Evolutionary conservation across 2,113 vertebrate species (phyloP), one percentile per base, ranked within the genome.

Genomic region (Fulmarus glacialis): DNA sequence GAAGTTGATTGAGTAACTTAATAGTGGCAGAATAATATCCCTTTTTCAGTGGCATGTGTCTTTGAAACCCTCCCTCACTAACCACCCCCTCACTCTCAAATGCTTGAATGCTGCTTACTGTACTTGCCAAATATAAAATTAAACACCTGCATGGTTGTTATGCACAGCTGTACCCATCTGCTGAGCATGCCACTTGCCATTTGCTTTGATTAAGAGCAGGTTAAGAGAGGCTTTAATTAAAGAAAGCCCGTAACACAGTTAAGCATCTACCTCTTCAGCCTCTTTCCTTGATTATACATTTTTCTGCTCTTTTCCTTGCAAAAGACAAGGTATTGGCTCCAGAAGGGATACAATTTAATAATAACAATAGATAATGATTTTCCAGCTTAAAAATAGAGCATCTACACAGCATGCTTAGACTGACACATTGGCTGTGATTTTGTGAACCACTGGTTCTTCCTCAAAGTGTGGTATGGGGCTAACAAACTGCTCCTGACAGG

Each of bases 181-280:
- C 95, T 96, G 89, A 96, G 73, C 77, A n/a, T 90, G 56, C 74
- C 66, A 77, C 92, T 94, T 95, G 72, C 67, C 70, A 91, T 97
- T 95, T 96, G 78, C 91, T 89, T 94, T 96, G 95, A 97, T 97
- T 96, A 97, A 97, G 94, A 95, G 95, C 87, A 90, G 52, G 95
- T 92, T 94, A 96, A 96, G 89, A 90, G 89, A 95, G 73, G 66
- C 83, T 95, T 96, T 96, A 96, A 97, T 97, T 96, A 96, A 94
- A 75, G 80, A 80, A 91, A 95, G 81, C 94, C 89, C 9, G 16
- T 87, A 91, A 92, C 85, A 92, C 29, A 45, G 60, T 85, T 82
- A 91, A 97, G 77, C 78, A 92, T 85, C 40, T 29, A 87, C 77
- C 70, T 89, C 77, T 92, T 81, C 80, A 95, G 45, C 53, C 70